phyloP scores from a whole-genome alignment of 2,888 invertebrate genomes.

The Aromia moschata region DNA sequence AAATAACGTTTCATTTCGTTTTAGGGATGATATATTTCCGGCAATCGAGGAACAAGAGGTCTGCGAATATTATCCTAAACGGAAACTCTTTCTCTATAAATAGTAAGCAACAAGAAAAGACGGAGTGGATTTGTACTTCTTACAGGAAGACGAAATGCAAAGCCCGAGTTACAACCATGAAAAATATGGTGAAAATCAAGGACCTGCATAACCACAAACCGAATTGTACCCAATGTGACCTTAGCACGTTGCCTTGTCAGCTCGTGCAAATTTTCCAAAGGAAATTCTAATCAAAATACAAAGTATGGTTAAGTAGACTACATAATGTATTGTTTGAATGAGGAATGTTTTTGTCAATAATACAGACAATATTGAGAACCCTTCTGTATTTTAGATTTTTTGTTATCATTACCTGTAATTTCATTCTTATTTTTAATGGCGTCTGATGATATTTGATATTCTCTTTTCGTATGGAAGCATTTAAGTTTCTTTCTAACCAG shows the following conservation, averaged over 20 bases:
- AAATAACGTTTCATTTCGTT: not conserved
- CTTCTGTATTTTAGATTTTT: too few species aligned
- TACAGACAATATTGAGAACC: too few species aligned
- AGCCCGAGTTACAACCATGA: slow-evolving; percentile 38
- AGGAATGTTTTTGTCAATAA: too few species aligned
- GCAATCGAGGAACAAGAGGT: slow-evolving; percentile 31
- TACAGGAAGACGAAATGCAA: slow-evolving; percentile 44
- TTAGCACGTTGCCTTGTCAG: slow-evolving; percentile 12
- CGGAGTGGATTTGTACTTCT: slow-evolving; percentile 45
- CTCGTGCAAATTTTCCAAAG: not conserved
- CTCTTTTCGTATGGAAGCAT: too few species aligned
- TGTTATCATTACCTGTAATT: too few species aligned
- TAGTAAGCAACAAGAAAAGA: slow-evolving; percentile 35
- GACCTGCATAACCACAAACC: slow-evolving; percentile 37
- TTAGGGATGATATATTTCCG: slow-evolving; percentile 28
- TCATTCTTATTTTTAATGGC: too few species aligned
- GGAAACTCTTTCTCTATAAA: slow-evolving; percentile 36
- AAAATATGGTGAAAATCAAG: slow-evolving; percentile 27
- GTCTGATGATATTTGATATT: too few species aligned
- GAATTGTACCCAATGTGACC: slow-evolving; percentile 1
- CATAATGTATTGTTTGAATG: too few species aligned
- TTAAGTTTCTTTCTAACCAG: too few species aligned
- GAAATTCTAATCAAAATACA: too few species aligned
- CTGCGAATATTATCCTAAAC: slow-evolving; percentile 41
- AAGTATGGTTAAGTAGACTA: too few species aligned